Evolutionary conservation across 2,797 vertebrate species (phyloP), one percentile per base, ranked within the genome.

Genomic region (Acanthis flammea): DNA sequence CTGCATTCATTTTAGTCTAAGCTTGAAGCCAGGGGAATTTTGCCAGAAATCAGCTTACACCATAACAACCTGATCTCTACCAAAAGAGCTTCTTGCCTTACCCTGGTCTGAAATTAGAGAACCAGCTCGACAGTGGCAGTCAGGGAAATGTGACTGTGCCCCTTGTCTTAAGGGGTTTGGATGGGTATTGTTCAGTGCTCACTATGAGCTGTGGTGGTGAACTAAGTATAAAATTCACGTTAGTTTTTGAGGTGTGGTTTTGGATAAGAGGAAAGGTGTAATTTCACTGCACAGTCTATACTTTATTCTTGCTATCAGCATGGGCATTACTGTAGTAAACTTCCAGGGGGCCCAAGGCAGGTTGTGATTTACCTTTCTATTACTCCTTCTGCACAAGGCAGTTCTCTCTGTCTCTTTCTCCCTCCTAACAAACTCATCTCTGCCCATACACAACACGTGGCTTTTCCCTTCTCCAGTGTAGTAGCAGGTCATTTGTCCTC

Each of bases 101-200:
- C 19, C 2, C 10, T 58, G 7, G 7, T 44, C 57, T 54, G 65
- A 77, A 28, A 60, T 62, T 15, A 70, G 23, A 45, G 31, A 15
- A 2, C 25, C 1, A 3, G 11, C 45, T 70, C 0, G 0, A 18
- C 30, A 48, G 63, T 39, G 33, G 39, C 48, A 35, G 33, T 57
- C 33, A 5, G 61, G 45, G 35, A 61, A 85, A 63, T 30, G 27
- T 21, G 28, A 31, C 21, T 1, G 3, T 75, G 39, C 37, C 51
- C 14, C 22, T 81, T 88, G 19, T 17, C 2, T 0, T 55, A 41
- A 41, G 77, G 25, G 14, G 11, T 75, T 93, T 83, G 45, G 5
- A 14, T 76, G 41, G 30, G 5, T 50, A n/a, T 88, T 31, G 8
- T 50, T 63, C 7, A 14, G 60, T 63, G 42, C 60, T n/a, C 25